Percentiles rank a stretch among this genome's conserved stretches.
phyloP scores from a whole-genome alignment of 2,797 vertebrate species.

The Sebastes minor region DNA sequence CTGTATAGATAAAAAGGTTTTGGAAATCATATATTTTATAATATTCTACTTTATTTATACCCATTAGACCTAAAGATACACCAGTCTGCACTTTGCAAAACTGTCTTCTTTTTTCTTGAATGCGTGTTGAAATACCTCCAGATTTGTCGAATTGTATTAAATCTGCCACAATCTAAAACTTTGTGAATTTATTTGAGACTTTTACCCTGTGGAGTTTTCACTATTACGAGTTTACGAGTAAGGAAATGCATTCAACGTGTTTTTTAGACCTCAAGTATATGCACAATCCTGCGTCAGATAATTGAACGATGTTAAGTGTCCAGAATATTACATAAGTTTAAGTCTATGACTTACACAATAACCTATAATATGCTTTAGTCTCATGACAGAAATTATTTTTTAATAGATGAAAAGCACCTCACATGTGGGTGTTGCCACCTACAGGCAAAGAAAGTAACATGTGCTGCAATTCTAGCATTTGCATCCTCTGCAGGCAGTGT shows the following conservation, averaged over 20 bases:
- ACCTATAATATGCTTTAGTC: neutral
- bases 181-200: conserved; percentile 4
- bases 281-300: neutral
- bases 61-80: conserved; percentile 11
- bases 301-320: neutral
- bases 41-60: conserved; percentile 62
- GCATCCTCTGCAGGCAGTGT: no score
- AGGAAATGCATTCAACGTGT: neutral
- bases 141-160: conserved; percentile 65
- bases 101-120: conserved; percentile 27
- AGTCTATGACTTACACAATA: neutral
- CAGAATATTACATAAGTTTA: neutral
- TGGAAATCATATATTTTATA: conserved; percentile 66
- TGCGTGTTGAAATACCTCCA: conserved; percentile 54
- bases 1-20: conserved; percentile 55
- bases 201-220: neutral
- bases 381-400: neutral
- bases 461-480: no score
- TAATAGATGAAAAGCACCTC: neutral
- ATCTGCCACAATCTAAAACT: conserved; percentile 36
- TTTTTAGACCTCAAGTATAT: neutral
- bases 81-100: conserved; percentile 48
- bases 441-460: neutral
- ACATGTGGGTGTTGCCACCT: neutral
- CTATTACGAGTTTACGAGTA: neutral